Percentiles rank a stretch among this genome's conserved stretches.
phyloP scores from a whole-genome alignment of 2,888 invertebrate species.

The Drosophila planitibia region DNA sequence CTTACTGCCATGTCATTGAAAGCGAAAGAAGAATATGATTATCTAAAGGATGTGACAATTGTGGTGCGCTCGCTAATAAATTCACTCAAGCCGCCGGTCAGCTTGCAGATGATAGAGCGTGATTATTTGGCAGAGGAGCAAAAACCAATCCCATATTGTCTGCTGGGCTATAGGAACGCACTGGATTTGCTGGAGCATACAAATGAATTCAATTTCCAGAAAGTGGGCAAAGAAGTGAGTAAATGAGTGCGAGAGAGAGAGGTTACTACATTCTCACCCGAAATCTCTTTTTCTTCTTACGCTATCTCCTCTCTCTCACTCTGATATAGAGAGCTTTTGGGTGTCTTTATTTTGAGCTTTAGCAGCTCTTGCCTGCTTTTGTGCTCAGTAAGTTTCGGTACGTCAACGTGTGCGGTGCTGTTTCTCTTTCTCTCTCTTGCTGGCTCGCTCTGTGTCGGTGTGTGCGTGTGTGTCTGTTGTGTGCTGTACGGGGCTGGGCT shows the following conservation, averaged over 20 bases:
- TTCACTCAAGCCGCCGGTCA: slow-evolving; percentile 81
- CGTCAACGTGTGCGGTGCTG: slow-evolving; percentile 58
- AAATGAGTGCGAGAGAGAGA: neutral
- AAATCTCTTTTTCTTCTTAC: slow-evolving; percentile 13
- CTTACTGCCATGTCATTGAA: slow-evolving; percentile 36
- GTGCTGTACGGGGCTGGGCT: slow-evolving; percentile 57
- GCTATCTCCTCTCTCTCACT: slow-evolving; percentile 9
- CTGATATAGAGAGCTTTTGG: slow-evolving; percentile 36
- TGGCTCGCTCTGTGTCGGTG: neutral
- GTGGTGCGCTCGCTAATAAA: slow-evolving; percentile 82
- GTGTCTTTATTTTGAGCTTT: slow-evolving; percentile 50
- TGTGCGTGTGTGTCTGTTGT: slow-evolving; percentile 24
- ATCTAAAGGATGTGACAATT: slow-evolving; percentile 65
- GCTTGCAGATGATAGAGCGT: slow-evolving; percentile 84
- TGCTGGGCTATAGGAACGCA: slow-evolving; percentile 87
- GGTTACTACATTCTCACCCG: slow-evolving; percentile 18
- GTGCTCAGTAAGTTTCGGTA: slow-evolving; percentile 57
- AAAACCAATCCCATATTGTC: slow-evolving; percentile 88
- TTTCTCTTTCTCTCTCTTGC: slow-evolving; percentile 3
- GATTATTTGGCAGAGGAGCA: slow-evolving; percentile 89
- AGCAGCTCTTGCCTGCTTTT: slow-evolving; percentile 15
- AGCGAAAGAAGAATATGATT: slow-evolving; percentile 46
- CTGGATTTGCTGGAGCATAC: slow-evolving; percentile 88
- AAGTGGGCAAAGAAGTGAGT: slow-evolving; percentile 47
- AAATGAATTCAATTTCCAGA: slow-evolving; percentile 86